phyloP scores from a whole-genome alignment of 2,888 invertebrate genomes.

The Biston betularia region DNA sequence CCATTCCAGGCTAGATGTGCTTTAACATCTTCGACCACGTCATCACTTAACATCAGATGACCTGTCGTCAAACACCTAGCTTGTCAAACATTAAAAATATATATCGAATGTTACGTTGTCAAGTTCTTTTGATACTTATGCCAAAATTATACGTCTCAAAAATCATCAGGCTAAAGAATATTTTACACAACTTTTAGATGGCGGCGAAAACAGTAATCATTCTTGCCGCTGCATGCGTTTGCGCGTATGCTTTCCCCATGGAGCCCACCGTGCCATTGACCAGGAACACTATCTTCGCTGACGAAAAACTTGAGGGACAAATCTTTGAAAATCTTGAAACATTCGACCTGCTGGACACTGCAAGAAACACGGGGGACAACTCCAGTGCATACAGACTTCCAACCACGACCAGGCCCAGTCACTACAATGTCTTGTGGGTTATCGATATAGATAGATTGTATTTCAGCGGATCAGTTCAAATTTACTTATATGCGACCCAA shows the following conservation, averaged over 20 bases:
- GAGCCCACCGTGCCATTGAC: conserved; percentile 46
- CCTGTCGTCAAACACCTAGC: too few species aligned
- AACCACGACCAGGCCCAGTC: conserved; percentile 76
- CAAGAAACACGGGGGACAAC: conserved; percentile 39
- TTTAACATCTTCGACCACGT: too few species aligned
- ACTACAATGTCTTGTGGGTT: conserved; percentile 81
- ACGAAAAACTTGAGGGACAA: conserved; percentile 70
- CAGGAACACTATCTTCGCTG: conserved; percentile 74
- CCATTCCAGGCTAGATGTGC: too few species aligned
- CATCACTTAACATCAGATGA: too few species aligned
- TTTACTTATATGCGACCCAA: conserved; percentile 64
- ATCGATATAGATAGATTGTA: conserved; percentile 64
- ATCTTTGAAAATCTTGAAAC: conserved; percentile 65
- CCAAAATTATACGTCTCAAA: too few species aligned
- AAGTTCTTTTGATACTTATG: too few species aligned
- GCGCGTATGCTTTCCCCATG: conserved; percentile 57
- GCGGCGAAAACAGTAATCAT: conserved; percentile 61
- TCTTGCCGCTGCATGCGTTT: conserved; percentile 56
- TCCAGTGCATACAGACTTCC: conserved; percentile 76
- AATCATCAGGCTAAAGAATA: background rate
- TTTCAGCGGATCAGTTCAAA: conserved; percentile 72
- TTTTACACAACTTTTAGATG: conserved; percentile 62
- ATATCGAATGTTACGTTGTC: too few species aligned
- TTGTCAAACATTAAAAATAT: too few species aligned
- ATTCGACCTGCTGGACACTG: conserved; percentile 28